Evolutionary conservation across 2,113 vertebrate species (phyloP), one percentile per base, ranked within the genome.

Genomic region (Pampusana beccarii): DNA sequence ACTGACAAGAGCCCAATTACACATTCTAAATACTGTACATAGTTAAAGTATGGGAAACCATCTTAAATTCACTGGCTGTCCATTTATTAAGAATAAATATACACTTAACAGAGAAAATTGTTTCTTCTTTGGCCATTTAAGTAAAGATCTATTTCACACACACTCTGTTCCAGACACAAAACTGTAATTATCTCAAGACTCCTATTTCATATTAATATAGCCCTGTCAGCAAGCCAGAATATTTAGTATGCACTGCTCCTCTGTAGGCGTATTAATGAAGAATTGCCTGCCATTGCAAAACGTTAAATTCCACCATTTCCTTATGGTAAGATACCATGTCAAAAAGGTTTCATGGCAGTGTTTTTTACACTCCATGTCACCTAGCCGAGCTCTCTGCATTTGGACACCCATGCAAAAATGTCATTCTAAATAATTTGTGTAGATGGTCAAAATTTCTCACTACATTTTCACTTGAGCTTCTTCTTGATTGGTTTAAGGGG

Each of bases 81-180:
- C 61, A 51, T 86, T 95, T 86, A 75, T 71, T 84, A 86, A 81
- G 83, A 88, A 69, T 86, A 90, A 91, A 83, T 25, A 83, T 24
- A 74, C 20, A 90, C 64, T 69, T 34, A 83, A 80, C 79, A 21
- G 21, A 81, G 26, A 80, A 78, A 88, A 81, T 19, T 31, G 44
- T 91, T 91, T 93, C 66, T 84, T 82, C 54, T 73, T 78, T 70
- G 36, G 54, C 40, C 91, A 28, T 74, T 42, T 53, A 73, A 53
- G 42, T 42, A 80, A 91, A 90, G 86, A 93, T 89, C 73, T 85
- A 51, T 92, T 95, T 93, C 89, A 88, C 42, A 72, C 18, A 11
- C 25, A 86, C 36, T 88, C 69, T 20, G 12, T 90, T 93, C 34
- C 56, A 77, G 62, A 91, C 58, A 82, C 62, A 95, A 86, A 96